Conservation (phyloP, 2,888 invertebrate species). For the Cosmia trapezina region DNA sequence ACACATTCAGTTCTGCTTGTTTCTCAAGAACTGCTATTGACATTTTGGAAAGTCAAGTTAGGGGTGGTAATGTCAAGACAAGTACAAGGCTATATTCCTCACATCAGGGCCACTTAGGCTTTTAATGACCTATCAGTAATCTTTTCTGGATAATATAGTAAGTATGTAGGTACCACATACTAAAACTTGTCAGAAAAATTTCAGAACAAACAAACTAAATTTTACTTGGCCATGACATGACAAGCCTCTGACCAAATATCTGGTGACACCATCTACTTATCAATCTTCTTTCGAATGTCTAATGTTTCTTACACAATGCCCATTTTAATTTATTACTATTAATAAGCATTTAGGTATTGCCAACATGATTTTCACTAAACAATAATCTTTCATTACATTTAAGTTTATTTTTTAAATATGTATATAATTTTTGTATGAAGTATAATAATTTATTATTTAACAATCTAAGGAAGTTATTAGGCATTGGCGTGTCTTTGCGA, state of each 20-base stretch:
- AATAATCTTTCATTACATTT: too few relatives aligned
- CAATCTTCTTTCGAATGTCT: not conserved
- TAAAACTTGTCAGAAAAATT: not conserved
- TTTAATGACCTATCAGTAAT: not conserved
- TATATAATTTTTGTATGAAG: too few relatives aligned
- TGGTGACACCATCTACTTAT: not conserved
- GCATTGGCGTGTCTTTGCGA: too few relatives aligned
- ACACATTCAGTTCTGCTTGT: conserved; percentile 30
- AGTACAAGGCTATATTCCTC: not conserved
- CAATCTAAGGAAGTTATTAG: too few relatives aligned
- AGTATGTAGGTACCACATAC: not conserved
- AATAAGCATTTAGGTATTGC: too few relatives aligned
- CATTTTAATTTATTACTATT: too few relatives aligned
- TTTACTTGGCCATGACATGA: not conserved
- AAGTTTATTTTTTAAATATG: too few relatives aligned
- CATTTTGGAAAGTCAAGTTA: conserved; percentile 28
- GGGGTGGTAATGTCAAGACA: conserved; percentile 16
- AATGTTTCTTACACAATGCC: too few relatives aligned
- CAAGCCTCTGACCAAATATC: not conserved
- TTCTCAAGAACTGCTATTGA: conserved; percentile 20
- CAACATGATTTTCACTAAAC: too few relatives aligned
- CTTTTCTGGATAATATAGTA: too few relatives aligned
- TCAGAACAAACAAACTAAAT: not conserved
- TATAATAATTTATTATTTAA: too few relatives aligned
- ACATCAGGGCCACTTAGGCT: not conserved